Base-by-base conservation (phyloP, 2,113 vertebrate species). In the Tragelaphus scriptus region DNA sequence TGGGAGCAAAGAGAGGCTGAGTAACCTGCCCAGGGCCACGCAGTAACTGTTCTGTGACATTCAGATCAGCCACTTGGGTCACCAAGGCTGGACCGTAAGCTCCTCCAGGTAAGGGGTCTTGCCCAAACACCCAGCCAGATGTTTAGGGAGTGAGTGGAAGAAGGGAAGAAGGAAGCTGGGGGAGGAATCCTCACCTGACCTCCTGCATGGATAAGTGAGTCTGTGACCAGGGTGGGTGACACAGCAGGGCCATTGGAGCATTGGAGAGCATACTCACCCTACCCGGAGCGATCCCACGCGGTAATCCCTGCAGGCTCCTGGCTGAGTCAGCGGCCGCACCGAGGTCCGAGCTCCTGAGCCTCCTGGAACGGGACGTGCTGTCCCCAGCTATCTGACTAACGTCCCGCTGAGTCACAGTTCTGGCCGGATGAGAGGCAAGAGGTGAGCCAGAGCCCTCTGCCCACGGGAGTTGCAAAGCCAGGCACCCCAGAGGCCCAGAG, bases 251-350 rank as follows among this genome's bases (percentile, higher is more conserved):
- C 44, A 44, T 44, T 44, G 44, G 44, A 44, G 44, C 44, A 44
- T 44, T 44, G 44, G 1, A 28, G 40, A 28, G 30, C 16, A 3
- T 17, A 40, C 32, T 40, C 28, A 26, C 19, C 13, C 2, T 14
- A 1, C 53, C 61, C 4, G 0, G 32, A 63, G 49, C 0, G 0
- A 1, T 75, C 79, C 1, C 84, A 16, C 1, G 12, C 12, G 2
- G 19, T 77, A 65, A 6, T 21, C 63, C 55, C 10, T 71, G 10
- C 19, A 10, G 68, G 68, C n/a, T 71, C 68, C 0, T 0, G 5
- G 71, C 94, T 55, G 87, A 94, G 90, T 91, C 96, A 88, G 61
- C 4, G 0, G 63, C 82, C 1, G 0, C 61, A 26, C 53, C 14
- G 3, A 32, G 80, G 25, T 19, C 58, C 49, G 95, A 49, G 94